Percentiles rank a stretch among this genome's conserved stretches.
phyloP scores from a whole-genome alignment of 2,113 vertebrate species.

The Ammodytes dubius region DNA sequence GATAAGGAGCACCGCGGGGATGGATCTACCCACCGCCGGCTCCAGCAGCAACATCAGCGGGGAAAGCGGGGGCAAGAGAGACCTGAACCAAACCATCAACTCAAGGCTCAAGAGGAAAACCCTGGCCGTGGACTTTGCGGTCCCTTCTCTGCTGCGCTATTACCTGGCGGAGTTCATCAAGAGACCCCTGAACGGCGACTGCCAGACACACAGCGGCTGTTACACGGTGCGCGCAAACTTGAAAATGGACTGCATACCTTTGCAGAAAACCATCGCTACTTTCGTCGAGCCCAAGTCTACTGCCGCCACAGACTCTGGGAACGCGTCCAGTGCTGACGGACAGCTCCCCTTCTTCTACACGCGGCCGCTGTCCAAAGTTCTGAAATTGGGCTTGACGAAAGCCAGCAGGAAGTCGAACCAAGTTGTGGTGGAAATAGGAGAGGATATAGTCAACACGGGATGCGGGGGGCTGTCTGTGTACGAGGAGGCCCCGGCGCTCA shows the following conservation, averaged over 20 bases:
- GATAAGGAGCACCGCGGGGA: constrained; percentile 68
- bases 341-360: constrained; percentile 77
- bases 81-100: constrained; percentile 83
- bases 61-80: constrained; percentile 76
- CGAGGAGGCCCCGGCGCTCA: constrained; percentile 78
- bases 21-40: constrained; percentile 63
- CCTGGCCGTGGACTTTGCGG: constrained; percentile 94
- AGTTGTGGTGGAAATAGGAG: constrained; percentile 94
- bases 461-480: constrained; percentile 85
- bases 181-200: constrained; percentile 84
- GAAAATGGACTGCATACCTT: constrained; percentile 88
- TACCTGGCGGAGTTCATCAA: constrained; percentile 91
- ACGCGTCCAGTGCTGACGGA: constrained; percentile 69
- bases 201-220: constrained; percentile 80
- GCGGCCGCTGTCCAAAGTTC: constrained; percentile 89
- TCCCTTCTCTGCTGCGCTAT: constrained; percentile 92
- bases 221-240: constrained; percentile 87
- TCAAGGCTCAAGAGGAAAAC: constrained; percentile 93
- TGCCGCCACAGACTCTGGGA: constrained; percentile 59
- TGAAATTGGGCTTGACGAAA: constrained; percentile 88
- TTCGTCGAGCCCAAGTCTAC: constrained; percentile 73
- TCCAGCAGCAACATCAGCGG: constrained; percentile 60
- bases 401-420: constrained; percentile 92
- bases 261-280: constrained; percentile 86
- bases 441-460: constrained; percentile 87